phyloP scores from a whole-genome alignment of 2,888 invertebrate genomes.

The Reticulitermes lucifugus region DNA sequence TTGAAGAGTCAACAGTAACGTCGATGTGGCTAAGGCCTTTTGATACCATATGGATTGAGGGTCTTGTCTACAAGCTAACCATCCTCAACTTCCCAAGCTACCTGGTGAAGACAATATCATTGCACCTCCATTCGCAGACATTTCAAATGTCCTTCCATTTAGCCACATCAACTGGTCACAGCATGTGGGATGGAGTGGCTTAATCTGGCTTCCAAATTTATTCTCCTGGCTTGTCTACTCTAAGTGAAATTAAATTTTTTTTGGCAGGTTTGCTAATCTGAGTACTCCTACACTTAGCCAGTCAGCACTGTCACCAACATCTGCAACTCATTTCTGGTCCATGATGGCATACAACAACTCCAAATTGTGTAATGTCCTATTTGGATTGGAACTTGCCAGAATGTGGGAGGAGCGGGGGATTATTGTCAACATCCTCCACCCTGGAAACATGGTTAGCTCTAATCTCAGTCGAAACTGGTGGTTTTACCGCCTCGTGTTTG shows the following conservation, averaged over 20 bases:
- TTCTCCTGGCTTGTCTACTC: too few relatives aligned
- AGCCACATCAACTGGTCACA: too few relatives aligned
- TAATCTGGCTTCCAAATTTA: too few relatives aligned
- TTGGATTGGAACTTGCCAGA: constrained; percentile 80
- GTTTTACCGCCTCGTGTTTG: constrained; percentile 81
- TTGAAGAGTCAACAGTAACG: too few relatives aligned
- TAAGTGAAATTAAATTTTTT: background rate
- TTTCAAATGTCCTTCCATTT: too few relatives aligned
- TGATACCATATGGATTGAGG: too few relatives aligned
- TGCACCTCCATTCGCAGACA: too few relatives aligned
- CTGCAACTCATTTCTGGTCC: constrained; percentile 76
- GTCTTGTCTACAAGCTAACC: too few relatives aligned
- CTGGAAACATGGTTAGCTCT: constrained; percentile 91
- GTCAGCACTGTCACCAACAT: constrained; percentile 73
- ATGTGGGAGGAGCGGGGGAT: constrained; percentile 78
- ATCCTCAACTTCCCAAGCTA: too few relatives aligned
- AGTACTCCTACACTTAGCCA: constrained; percentile 56
- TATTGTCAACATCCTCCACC: constrained; percentile 84
- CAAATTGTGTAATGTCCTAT: constrained; percentile 89
- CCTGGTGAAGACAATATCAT: too few relatives aligned
- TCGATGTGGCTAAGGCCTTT: too few relatives aligned
- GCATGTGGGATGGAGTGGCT: too few relatives aligned
- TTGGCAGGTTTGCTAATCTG: constrained; percentile 67
- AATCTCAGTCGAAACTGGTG: constrained; percentile 85
- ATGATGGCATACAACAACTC: constrained; percentile 91